Percentiles rank a stretch among this genome's conserved stretches.
These are phyloP conservation scores for Beroe forskalii DNA, from an alignment of 37 sponge, comb jelly and placozoan genomes.

Conservation along the genomic window DNA sequence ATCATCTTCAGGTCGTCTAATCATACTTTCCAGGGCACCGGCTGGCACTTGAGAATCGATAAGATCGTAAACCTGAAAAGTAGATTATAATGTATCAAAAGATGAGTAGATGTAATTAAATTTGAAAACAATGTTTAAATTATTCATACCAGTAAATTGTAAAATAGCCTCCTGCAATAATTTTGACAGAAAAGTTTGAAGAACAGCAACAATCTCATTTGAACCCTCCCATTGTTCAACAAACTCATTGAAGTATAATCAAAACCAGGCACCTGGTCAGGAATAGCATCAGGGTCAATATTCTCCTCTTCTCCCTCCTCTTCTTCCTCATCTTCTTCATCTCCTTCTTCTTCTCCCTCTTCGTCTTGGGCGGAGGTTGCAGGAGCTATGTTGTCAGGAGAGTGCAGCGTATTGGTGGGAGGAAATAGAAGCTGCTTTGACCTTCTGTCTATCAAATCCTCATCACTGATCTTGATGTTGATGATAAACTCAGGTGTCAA, in stretches of 20 bases:
- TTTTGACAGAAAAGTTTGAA: too few species aligned
- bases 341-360: slow-evolving; percentile 32
- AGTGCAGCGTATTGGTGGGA: neutral
- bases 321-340: slow-evolving; percentile 62
- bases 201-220: too few species aligned
- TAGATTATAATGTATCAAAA: neutral
- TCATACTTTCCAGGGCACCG: slow-evolving; percentile 69
- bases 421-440: slow-evolving; percentile 54
- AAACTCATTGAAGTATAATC: too few species aligned
- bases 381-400: slow-evolving; percentile 33
- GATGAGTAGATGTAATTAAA: slow-evolving; percentile 67
- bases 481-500: slow-evolving; percentile 88
- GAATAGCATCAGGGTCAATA: slow-evolving; percentile 68
- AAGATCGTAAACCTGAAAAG: slow-evolving; percentile 15
- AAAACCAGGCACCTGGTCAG: slow-evolving; percentile 1
- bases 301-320: slow-evolving; percentile 71
- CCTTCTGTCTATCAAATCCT: slow-evolving; percentile 42
- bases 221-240: too few species aligned
- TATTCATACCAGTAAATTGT: too few species aligned
- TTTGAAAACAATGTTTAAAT: slow-evolving; percentile 17
- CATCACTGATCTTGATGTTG: slow-evolving; percentile 81
- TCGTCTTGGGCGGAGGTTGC: slow-evolving; percentile 7
- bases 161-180: too few species aligned
- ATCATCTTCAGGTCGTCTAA: slow-evolving; percentile 70
- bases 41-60: slow-evolving; percentile 47